Conservation (phyloP, 2,888 invertebrate species). For the Phaedon cochleariae region DNA sequence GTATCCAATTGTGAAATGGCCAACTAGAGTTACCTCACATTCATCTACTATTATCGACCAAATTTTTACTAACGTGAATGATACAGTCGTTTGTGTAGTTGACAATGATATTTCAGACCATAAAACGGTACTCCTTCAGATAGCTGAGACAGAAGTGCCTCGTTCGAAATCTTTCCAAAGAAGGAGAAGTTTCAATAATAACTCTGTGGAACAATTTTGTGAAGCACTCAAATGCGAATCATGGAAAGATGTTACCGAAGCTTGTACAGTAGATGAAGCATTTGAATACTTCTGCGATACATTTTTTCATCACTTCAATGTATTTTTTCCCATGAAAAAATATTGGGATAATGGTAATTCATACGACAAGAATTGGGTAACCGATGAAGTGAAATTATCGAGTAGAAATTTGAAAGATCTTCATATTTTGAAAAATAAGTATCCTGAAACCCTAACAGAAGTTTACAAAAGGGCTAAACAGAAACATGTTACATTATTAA, state of each 20-base stretch:
- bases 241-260: not conserved
- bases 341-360: constrained; percentile 1
- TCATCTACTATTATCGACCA: constrained; percentile 15
- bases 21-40: constrained; percentile 7
- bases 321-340: not conserved
- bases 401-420: constrained; percentile 1
- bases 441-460: too few relatives aligned
- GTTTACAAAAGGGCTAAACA: too few relatives aligned
- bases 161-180: not conserved
- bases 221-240: not conserved
- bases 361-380: not conserved
- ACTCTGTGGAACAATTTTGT: not conserved
- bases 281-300: not conserved
- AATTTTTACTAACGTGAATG: constrained; percentile 9
- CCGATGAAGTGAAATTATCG: not conserved
- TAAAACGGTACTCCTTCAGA: not conserved
- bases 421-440: not conserved
- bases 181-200: not conserved
- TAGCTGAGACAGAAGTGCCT: too few relatives aligned
- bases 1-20: constrained; percentile 7
- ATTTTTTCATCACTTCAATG: constrained; percentile 4
- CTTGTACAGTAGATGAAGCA: not conserved
- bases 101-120: constrained; percentile 6
- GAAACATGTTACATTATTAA: too few relatives aligned
- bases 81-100: not conserved